Evolutionary conservation across 2,113 vertebrate species (phyloP).

Genomic region (Aepyceros melampus): DNA sequence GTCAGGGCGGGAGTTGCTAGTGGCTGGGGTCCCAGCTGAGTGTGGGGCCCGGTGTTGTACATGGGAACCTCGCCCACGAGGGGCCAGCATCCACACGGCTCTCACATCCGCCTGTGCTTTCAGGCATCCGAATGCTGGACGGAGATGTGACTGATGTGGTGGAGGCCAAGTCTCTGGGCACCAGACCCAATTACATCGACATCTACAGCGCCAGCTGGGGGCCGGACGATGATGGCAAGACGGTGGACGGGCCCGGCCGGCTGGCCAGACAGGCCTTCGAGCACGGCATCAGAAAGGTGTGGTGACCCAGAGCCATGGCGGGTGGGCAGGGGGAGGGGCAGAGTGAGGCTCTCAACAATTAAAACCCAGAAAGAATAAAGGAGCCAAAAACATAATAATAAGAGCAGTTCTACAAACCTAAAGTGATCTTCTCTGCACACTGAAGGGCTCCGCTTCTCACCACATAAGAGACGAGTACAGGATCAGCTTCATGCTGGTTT

Average conservation of each 20-base stretch:
- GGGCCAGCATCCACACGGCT: not conserved
- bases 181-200: slow-evolving; percentile 94
- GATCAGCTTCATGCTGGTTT: not conserved
- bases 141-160: slow-evolving; percentile 95
- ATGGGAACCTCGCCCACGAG: fast-evolving
- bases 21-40: not conserved
- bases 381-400: not conserved
- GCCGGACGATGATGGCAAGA: slow-evolving; percentile 95
- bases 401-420: not conserved
- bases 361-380: not conserved
- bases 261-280: slow-evolving; percentile 93
- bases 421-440: not conserved
- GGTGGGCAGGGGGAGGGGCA: not conserved
- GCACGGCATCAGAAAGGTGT: slow-evolving; percentile 93
- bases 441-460: not conserved
- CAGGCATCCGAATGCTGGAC: slow-evolving; percentile 96
- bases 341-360: not conserved
- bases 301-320: slow-evolving; percentile 35
- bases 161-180: slow-evolving; percentile 93
- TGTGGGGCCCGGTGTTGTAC: not conserved
- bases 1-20: not conserved
- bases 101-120: slow-evolving; percentile 35
- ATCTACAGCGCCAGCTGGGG: slow-evolving; percentile 98
- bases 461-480: too few species aligned
- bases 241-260: slow-evolving; percentile 92